Conservation (phyloP, 2,888 invertebrate species). For the Eupithecia pulchellata region DNA sequence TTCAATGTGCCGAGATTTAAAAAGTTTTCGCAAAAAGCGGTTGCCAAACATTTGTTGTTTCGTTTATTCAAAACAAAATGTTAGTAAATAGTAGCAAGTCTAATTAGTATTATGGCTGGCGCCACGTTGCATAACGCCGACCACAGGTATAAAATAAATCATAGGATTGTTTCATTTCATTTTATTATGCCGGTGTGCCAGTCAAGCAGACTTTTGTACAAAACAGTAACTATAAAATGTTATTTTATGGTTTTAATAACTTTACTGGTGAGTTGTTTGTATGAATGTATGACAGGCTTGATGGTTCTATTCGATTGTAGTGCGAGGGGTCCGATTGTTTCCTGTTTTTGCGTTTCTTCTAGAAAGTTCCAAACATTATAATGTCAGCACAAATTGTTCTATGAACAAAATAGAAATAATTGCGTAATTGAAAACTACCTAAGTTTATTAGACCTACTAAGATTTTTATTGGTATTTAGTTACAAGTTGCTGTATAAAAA, state of each 20-base stretch:
- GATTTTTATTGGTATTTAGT: background rate
- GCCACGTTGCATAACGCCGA: constrained; percentile 61
- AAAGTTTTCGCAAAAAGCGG: background rate
- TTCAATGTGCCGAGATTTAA: background rate
- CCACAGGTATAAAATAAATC: constrained; percentile 78
- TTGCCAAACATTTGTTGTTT: background rate
- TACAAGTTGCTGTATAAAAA: background rate
- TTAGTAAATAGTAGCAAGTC: constrained; percentile 15
- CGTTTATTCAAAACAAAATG: constrained; percentile 11
- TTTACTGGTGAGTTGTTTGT: constrained; percentile 54
- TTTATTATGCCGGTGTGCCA: constrained; percentile 73
- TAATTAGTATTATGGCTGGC: constrained; percentile 31
- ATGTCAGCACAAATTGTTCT: background rate
- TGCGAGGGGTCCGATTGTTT: background rate
- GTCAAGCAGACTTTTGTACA: constrained; percentile 69
- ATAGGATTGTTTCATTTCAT: constrained; percentile 80
- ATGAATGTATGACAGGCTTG: constrained; percentile 25
- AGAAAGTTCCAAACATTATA: background rate
- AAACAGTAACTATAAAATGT: constrained; percentile 68
- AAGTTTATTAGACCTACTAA: background rate
- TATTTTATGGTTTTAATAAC: constrained; percentile 70
- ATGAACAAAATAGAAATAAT: background rate
- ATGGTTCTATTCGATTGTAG: constrained; percentile 36
- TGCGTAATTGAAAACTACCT: background rate
- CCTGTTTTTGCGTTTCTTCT: background rate